Conservation (phyloP, 2,888 invertebrate genomes). For the Tachina fera region DNA sequence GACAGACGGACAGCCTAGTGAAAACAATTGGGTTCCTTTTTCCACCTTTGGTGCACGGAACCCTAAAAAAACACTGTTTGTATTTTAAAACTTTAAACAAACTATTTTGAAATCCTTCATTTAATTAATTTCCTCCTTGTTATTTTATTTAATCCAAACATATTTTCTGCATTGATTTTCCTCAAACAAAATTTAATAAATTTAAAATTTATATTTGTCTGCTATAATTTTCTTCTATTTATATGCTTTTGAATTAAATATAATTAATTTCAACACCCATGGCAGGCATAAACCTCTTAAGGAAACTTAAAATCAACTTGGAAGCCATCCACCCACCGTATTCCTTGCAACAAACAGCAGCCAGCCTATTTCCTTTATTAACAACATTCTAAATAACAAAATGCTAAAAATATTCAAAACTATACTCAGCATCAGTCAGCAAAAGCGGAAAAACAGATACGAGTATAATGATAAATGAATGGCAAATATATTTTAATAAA, state of each 20-base stretch:
- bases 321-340: neutral
- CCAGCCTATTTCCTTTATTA: conserved; percentile 49
- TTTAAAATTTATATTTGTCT: neutral
- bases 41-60: no score
- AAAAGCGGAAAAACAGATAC: conserved; percentile 56
- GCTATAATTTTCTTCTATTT: neutral
- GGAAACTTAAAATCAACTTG: neutral
- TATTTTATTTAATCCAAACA: no score
- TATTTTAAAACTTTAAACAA: no score
- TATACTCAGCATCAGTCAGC: conserved; percentile 2
- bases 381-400: conserved; percentile 13
- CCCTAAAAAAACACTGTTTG: no score
- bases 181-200: no score
- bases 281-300: neutral
- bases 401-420: conserved; percentile 29
- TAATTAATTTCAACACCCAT: conserved; percentile 77
- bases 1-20: no score
- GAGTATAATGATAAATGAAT: conserved; percentile 73
- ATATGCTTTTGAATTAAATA: conserved; percentile 77
- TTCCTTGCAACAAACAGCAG: neutral
- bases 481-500: conserved; percentile 62
- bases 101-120: no score
- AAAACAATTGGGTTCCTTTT: no score
- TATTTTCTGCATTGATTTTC: no score
- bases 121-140: no score